phyloP scores from a whole-genome alignment of 1,140 invertebrate genomes.

The Leptinotarsa lineolata region DNA sequence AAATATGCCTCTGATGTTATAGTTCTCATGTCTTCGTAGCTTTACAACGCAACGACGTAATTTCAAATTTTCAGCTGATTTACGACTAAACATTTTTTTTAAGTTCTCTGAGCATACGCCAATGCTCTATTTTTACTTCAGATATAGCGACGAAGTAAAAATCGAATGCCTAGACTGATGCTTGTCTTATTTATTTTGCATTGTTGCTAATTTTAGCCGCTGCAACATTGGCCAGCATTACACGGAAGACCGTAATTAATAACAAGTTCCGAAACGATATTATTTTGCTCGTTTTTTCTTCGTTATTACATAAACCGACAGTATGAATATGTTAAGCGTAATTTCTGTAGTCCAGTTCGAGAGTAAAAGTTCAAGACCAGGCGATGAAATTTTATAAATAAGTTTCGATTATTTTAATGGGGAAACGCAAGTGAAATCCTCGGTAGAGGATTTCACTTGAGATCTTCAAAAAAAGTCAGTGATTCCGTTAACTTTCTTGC shows the following conservation, averaged over 20 bases:
- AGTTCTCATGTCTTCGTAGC: background rate
- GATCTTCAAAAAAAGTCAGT: no score
- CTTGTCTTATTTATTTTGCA: conserved; percentile 7
- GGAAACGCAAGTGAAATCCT: no score
- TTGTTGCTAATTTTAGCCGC: conserved; percentile 6
- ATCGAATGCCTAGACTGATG: no score
- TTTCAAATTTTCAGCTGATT: background rate
- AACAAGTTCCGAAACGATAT: background rate
- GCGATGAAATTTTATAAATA: background rate
- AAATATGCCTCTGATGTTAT: no score
- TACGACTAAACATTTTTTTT: no score
- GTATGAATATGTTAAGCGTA: background rate
- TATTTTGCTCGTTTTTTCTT: background rate
- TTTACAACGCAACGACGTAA: background rate
- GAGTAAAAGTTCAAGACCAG: background rate
- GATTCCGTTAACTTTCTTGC: no score
- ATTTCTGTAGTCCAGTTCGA: background rate
- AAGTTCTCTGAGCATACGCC: no score
- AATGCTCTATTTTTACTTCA: no score
- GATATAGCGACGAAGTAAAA: background rate
- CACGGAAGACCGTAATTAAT: conserved; percentile 1
- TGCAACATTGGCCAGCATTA: background rate
- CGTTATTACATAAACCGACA: background rate
- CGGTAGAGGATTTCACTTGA: no score
- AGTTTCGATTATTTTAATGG: background rate